phyloP scores from a whole-genome alignment of 2,888 invertebrate genomes.

The Tuberolachnus salignus region DNA sequence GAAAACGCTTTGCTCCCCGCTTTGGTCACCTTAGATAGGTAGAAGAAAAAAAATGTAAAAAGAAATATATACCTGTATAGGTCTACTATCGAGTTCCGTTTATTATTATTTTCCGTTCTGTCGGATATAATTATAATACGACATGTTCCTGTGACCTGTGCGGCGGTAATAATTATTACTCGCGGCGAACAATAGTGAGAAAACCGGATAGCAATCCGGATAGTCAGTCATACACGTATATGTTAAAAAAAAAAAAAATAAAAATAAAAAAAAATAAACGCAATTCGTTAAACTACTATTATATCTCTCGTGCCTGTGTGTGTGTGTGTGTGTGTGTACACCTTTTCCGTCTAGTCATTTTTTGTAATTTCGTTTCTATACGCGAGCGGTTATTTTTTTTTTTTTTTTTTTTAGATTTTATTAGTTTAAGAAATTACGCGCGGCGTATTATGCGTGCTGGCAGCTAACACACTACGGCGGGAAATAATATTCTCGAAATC shows the following conservation, averaged over 20 bases:
- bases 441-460: not conserved
- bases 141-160: not conserved
- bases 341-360: conserved; percentile 46
- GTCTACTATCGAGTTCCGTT: conserved; percentile 1
- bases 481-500: too few relatives aligned
- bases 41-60: too few relatives aligned
- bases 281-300: conserved; percentile 39
- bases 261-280: not conserved
- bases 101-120: conserved; percentile 27
- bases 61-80: too few relatives aligned
- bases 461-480: too few relatives aligned
- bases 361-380: conserved; percentile 40
- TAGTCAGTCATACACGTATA: too few relatives aligned
- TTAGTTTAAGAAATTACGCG: not conserved
- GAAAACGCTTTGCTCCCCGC: too few relatives aligned
- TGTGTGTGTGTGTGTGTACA: too few relatives aligned
- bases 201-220: conserved; percentile 9
- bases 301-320: too few relatives aligned
- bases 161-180: conserved; percentile 37
- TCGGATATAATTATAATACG: conserved; percentile 43
- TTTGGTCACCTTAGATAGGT: too few relatives aligned
- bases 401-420: not conserved
- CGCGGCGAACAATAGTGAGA: conserved; percentile 51
- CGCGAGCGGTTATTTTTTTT: not conserved
- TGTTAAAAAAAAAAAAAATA: not conserved